phyloP scores from a whole-genome alignment of 2,797 vertebrate genomes.

The Danio jaintianensis region DNA sequence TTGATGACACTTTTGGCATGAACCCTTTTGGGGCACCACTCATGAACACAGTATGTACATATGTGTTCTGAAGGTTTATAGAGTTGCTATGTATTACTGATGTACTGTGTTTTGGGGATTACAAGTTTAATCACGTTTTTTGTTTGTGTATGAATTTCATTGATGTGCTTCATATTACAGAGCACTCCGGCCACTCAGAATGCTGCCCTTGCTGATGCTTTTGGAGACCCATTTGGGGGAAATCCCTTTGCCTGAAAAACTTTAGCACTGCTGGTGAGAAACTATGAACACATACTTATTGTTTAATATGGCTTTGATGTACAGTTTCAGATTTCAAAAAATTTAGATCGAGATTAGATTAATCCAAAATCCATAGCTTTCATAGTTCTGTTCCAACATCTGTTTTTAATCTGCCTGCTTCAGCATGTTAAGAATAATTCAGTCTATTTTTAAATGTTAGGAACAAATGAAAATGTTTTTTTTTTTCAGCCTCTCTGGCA shows the following conservation, averaged over 20 bases:
- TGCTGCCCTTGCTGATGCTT: conserved; percentile 69
- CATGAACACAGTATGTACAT: conserved; percentile 73
- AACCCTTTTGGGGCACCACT: conserved; percentile 74
- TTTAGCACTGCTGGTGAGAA: conserved; percentile 16
- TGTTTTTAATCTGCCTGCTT: too few relatives aligned
- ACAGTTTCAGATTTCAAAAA: too few relatives aligned
- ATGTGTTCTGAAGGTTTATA: not conserved
- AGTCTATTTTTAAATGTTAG: too few relatives aligned
- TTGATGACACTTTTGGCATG: conserved; percentile 84
- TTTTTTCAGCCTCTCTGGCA: too few relatives aligned
- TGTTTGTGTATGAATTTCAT: not conserved
- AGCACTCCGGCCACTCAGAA: conserved; percentile 65
- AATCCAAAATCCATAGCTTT: too few relatives aligned
- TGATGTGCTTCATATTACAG: conserved; percentile 41
- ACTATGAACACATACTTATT: too few relatives aligned
- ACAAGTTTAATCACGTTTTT: not conserved
- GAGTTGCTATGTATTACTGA: too few relatives aligned
- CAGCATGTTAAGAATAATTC: too few relatives aligned
- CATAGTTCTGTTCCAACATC: too few relatives aligned
- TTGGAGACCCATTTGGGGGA: conserved; percentile 78
- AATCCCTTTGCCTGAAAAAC: conserved; percentile 56
- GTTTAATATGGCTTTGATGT: too few relatives aligned
- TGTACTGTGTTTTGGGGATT: not conserved
- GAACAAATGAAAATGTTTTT: too few relatives aligned
- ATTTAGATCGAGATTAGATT: too few relatives aligned